phyloP scores from a whole-genome alignment of 2,888 invertebrate species.

The Zhuqinia jingwanae region DNA sequence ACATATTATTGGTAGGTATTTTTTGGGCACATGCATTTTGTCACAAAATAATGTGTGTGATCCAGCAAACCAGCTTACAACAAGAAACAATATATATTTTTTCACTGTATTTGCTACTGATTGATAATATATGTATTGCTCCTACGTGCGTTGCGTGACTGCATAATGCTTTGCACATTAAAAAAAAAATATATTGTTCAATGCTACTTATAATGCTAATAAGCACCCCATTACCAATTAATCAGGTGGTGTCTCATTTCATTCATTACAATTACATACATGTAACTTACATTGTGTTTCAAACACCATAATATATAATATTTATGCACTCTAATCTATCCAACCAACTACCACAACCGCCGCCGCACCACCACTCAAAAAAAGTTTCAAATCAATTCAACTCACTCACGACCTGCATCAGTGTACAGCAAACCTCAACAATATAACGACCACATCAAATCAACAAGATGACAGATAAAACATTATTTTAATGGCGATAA shows the following conservation, averaged over 20 bases:
- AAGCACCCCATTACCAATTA: conserved; percentile 47
- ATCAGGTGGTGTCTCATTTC: conserved; percentile 29
- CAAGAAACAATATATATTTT: conserved; percentile 3
- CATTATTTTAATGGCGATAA: conserved; percentile 53
- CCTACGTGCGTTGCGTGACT: conserved; percentile 15
- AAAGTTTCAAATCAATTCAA: conserved; percentile 19
- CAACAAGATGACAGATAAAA: conserved; percentile 43
- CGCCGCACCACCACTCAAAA: too few species aligned
- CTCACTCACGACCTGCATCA: conserved; percentile 14
- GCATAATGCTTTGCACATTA: conserved; percentile 3
- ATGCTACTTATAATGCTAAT: conserved; percentile 28
- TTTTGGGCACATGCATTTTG: conserved; percentile 33
- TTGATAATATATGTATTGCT: too few species aligned
- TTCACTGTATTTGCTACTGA: too few species aligned
- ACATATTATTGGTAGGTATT: too few species aligned
- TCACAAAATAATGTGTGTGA: conserved; percentile 42
- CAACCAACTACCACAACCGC: too few species aligned
- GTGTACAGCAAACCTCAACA: too few species aligned
- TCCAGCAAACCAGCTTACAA: conserved; percentile 38
- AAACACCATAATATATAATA: background rate
- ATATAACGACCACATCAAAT: conserved; percentile 9
- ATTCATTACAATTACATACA: background rate
- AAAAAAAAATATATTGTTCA: too few species aligned
- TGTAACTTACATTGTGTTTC: background rate
- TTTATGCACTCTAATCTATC: background rate